Conservation (phyloP, 2,888 invertebrate genomes). For the Pelosia muscerda region DNA sequence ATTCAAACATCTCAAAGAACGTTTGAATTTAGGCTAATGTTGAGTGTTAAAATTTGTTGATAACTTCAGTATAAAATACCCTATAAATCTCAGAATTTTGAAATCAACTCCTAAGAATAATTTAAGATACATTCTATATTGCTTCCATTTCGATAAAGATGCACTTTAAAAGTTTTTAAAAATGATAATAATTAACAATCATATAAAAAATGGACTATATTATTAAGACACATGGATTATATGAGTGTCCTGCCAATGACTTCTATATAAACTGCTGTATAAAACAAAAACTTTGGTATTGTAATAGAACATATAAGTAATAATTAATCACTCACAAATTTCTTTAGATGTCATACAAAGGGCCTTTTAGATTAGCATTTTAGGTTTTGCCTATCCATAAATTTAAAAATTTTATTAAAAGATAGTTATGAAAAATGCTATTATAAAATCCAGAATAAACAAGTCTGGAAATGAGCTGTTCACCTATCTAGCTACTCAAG, state of each 20-base stretch:
- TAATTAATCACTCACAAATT: too few species aligned
- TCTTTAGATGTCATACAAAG: too few species aligned
- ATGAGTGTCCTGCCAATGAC: constrained; percentile 32
- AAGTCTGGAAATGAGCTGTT: too few species aligned
- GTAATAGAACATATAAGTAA: too few species aligned
- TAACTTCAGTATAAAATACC: constrained; percentile 8
- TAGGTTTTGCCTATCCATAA: too few species aligned
- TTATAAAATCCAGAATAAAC: too few species aligned
- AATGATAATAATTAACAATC: constrained; percentile 21
- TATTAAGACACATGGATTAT: constrained; percentile 51
- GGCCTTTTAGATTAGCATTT: too few species aligned
- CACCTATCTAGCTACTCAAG: too few species aligned
- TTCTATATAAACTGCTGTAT: not conserved
- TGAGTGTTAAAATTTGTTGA: not conserved
- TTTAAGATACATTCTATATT: not conserved
- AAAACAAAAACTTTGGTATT: not conserved
- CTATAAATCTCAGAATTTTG: not conserved
- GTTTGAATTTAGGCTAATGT: too few species aligned
- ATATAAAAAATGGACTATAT: constrained; percentile 37
- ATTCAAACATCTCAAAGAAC: not conserved
- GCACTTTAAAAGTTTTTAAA: not conserved
- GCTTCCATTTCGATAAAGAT: not conserved
- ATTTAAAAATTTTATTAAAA: too few species aligned
- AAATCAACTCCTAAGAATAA: not conserved
- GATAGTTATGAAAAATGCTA: too few species aligned